Conservation (phyloP, 2,888 invertebrate genomes). For the Macrophya annulata region DNA sequence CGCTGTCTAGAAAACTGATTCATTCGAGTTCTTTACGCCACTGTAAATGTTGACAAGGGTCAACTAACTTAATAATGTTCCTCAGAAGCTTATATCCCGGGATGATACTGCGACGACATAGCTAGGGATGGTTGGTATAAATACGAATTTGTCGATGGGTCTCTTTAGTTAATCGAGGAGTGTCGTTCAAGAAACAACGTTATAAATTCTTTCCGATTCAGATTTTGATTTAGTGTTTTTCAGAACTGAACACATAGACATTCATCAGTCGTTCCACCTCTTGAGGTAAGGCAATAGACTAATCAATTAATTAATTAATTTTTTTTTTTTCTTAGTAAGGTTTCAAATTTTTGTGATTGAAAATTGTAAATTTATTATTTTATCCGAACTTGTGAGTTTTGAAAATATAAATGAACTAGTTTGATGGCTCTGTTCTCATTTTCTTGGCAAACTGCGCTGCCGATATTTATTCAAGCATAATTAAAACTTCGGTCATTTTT, state of each 20-base stretch:
- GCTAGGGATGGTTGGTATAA: constrained; percentile 61
- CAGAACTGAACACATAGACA: background rate
- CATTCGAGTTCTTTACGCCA: constrained; percentile 51
- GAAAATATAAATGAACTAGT: background rate
- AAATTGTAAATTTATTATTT: background rate
- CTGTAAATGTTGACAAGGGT: constrained; percentile 51
- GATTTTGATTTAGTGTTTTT: constrained; percentile 25
- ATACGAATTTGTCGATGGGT: constrained; percentile 64
- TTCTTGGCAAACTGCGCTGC: too few species aligned
- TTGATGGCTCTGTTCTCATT: too few species aligned
- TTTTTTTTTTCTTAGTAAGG: background rate
- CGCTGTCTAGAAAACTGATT: constrained; percentile 46
- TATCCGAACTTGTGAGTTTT: background rate
- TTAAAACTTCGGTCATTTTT: background rate
- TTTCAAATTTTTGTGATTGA: background rate
- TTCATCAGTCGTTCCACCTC: background rate
- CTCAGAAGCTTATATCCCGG: constrained; percentile 47
- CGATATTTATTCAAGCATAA: too few species aligned
- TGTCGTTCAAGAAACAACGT: constrained; percentile 47
- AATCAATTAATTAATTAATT: background rate
- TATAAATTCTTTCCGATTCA: constrained; percentile 17
- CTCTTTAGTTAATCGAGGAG: constrained; percentile 47
- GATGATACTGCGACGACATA: constrained; percentile 51
- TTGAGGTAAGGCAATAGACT: background rate
- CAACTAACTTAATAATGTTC: constrained; percentile 54